Percentiles rank a stretch among this genome's conserved stretches.
phyloP scores from a whole-genome alignment of 2,888 invertebrate genomes.

The Drosophila vallismaia region DNA sequence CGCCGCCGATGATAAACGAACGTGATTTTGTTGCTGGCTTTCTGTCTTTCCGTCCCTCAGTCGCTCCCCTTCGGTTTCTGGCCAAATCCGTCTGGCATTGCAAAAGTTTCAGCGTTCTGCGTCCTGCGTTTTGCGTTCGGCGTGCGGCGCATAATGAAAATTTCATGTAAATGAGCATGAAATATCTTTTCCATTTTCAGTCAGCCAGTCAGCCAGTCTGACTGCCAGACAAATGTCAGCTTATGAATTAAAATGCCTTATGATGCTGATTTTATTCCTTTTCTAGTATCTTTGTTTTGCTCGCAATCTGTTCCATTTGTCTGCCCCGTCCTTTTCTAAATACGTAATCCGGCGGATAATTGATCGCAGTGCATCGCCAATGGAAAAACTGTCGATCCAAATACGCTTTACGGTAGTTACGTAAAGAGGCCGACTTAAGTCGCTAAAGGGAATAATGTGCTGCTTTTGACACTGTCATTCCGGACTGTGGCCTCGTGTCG shows the following conservation, averaged over 20 bases:
- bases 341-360: constrained; percentile 22
- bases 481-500: constrained; percentile 40
- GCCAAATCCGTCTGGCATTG: constrained; percentile 62
- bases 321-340: constrained; percentile 6
- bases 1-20: constrained; percentile 77
- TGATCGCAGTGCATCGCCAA: constrained; percentile 18
- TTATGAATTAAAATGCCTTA: constrained; percentile 82
- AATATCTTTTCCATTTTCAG: constrained; percentile 80
- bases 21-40: constrained; percentile 73
- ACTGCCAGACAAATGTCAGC: constrained; percentile 80
- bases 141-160: constrained; percentile 74
- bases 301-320: constrained; percentile 27
- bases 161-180: constrained; percentile 82
- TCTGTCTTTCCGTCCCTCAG: constrained; percentile 32
- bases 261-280: constrained; percentile 62
- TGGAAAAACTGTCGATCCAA: constrained; percentile 4
- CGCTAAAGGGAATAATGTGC: background rate
- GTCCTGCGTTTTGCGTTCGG: constrained; percentile 6
- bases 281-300: constrained; percentile 17
- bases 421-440: background rate
- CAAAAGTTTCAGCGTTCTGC: constrained; percentile 59
- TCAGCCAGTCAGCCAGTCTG: constrained; percentile 51
- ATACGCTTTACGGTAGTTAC: constrained; percentile 19
- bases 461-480: constrained; percentile 6
- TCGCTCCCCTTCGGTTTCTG: constrained; percentile 10